Conservation (phyloP, 2,113 vertebrate genomes). For the Mesembrinibis cayennensis region DNA sequence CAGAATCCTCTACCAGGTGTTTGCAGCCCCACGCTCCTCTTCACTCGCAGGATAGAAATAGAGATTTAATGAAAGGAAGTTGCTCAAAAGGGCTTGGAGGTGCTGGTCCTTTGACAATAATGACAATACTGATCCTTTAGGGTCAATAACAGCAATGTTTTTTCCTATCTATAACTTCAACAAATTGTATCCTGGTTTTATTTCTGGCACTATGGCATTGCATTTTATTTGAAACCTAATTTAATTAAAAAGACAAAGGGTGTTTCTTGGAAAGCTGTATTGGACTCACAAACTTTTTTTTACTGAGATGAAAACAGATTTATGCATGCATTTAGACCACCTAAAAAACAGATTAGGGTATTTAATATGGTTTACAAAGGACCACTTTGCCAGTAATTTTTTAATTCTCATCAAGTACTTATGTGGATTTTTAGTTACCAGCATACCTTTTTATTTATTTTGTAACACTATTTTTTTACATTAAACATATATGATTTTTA, state of each 20-base stretch:
- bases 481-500: not conserved
- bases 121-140: not conserved
- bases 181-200: not conserved
- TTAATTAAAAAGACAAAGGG: not conserved
- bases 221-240: not conserved
- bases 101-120: not conserved
- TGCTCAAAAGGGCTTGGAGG: not conserved
- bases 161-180: not conserved
- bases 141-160: not conserved
- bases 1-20: not conserved
- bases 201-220: not conserved
- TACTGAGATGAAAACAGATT: not conserved
- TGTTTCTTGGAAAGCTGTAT: not conserved
- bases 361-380: not conserved
- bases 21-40: not conserved
- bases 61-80: not conserved
- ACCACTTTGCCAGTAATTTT: not conserved
- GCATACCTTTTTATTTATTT: not conserved
- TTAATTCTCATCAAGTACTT: not conserved
- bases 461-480: not conserved
- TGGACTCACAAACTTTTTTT: not conserved
- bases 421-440: not conserved
- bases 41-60: not conserved
- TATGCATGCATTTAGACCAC: not conserved
- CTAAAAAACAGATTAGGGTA: not conserved